Base-by-base conservation (phyloP, 2,888 invertebrate genomes). In the Desoria tigrina region DNA sequence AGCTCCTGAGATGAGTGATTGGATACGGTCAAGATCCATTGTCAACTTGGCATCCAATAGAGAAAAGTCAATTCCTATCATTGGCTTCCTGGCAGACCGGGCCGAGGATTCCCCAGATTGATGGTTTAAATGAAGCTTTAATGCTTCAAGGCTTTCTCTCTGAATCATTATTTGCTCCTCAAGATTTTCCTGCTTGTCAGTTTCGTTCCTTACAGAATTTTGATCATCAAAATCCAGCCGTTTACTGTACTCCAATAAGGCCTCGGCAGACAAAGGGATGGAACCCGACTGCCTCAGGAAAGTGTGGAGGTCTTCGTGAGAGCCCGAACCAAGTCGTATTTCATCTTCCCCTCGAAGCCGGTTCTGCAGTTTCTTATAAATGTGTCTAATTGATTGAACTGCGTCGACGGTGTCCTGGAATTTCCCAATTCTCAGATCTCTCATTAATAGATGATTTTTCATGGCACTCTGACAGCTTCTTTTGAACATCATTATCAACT, bases 401-500 rank as follows among this genome's bases (percentile, higher is more conserved):
- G 68, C 72, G 21, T 64, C 64, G 27, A 67, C 53, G 18, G 72
- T 71, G 42, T 72, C 71, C 1, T 56, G 62, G 42, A 70, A 70
- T 59, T 64, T 70, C 11, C 74, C 72, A 37, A 74, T 65, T 32
- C 71, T 64, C 6, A 74, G 54, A 55, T 74, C 72, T 32, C 71
- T 66, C 61, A 71, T 71, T 14, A 69, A 42, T 14, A 74, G 65
- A 57, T 71, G 68, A 61, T 74, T 74, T 61, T 71, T 65, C 61
- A 72, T 65, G 14, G 72, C 72, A 65, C 65, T 68, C 50, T 63
- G 61, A 59, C 72, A 74, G 50, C 69, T 71, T 7, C 60, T 57
- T 50, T 71, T 72, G 32, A 74, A 63, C 72, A 74, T 74, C 64
- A 63, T 68, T 16, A 74, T 53, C 7, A 74, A 61, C 45, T 72